Percentiles rank a stretch among this genome's conserved stretches.
Conservation (phyloP, 2,888 invertebrate species). For the Deilephila elpenor region DNA sequence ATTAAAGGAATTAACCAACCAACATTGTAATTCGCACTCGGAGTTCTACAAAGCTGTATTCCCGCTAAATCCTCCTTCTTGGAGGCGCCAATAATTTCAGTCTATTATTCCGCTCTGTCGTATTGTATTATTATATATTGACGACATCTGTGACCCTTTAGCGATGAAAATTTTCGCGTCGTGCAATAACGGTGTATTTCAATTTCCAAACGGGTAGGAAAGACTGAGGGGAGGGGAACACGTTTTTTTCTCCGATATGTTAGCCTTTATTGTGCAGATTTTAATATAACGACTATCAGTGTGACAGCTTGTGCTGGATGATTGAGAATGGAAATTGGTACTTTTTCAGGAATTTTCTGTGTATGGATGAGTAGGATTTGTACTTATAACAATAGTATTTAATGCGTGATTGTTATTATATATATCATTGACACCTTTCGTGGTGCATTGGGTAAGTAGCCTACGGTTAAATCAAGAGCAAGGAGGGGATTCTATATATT, state of each 20-base stretch:
- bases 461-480: no score
- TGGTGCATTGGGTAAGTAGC: no score
- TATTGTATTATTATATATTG: conserved; percentile 62
- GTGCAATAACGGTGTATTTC: conserved; percentile 49
- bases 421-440: no score
- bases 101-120: conserved; percentile 47
- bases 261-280: conserved; percentile 22
- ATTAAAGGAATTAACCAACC: no score
- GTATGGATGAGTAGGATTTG: neutral
- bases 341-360: neutral
- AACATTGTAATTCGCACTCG: neutral
- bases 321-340: conserved; percentile 16
- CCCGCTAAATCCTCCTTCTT: neutral
- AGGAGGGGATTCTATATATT: no score
- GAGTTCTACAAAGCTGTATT: neutral
- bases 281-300: conserved; percentile 27
- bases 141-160: conserved; percentile 61
- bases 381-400: no score
- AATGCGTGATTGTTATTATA: no score
- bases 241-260: conserved; percentile 23
- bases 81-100: conserved; percentile 42
- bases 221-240: conserved; percentile 19
- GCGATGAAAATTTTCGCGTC: conserved; percentile 58
- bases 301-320: conserved; percentile 13
- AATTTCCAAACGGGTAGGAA: conserved; percentile 43